A percentile compares a stretch with the other conserved stretches of the same genome.
phyloP scores from a whole-genome alignment of 2,113 vertebrate genomes.

The Caranx melampygus region DNA sequence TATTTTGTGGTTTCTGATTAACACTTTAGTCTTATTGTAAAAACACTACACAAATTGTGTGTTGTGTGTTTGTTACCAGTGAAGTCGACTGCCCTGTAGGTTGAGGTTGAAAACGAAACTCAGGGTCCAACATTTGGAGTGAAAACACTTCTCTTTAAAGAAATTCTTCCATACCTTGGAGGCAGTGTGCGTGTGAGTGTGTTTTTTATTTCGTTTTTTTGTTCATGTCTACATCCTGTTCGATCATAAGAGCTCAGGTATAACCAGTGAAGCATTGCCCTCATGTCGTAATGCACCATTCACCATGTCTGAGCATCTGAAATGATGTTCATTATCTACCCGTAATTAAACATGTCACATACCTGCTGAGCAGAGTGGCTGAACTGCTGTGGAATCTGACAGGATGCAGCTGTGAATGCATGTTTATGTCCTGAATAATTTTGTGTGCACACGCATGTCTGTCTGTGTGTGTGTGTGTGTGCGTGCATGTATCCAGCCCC shows the following conservation, averaged over 20 bases:
- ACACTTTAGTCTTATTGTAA: neutral
- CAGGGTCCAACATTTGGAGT: neutral
- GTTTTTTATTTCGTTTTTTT: neutral
- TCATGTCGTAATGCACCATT: slow-evolving; percentile 27
- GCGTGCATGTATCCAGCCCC: slow-evolving; percentile 1
- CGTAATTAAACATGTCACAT: slow-evolving; percentile 65
- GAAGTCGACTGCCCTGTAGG: neutral
- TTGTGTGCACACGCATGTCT: neutral
- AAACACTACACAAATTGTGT: neutral
- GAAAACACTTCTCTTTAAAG: neutral
- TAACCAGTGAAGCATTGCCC: neutral
- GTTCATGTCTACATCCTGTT: neutral
- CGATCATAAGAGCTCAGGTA: neutral
- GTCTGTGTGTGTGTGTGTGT: slow-evolving; percentile 10
- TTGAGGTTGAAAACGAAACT: neutral
- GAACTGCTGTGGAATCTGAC: slow-evolving; percentile 44
- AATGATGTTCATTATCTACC: slow-evolving; percentile 55
- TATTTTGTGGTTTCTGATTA: neutral
- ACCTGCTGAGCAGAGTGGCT: slow-evolving; percentile 43
- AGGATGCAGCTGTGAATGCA: slow-evolving; percentile 39
- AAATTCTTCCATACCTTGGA: neutral
- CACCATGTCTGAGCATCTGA: slow-evolving; percentile 23
- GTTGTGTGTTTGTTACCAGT: neutral
- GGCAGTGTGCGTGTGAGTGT: neutral
- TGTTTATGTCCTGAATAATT: neutral